These are phyloP conservation scores for Ictalurus furcatus DNA, from an alignment of 2,113 vertebrate species.

Conservation along the genomic window DNA sequence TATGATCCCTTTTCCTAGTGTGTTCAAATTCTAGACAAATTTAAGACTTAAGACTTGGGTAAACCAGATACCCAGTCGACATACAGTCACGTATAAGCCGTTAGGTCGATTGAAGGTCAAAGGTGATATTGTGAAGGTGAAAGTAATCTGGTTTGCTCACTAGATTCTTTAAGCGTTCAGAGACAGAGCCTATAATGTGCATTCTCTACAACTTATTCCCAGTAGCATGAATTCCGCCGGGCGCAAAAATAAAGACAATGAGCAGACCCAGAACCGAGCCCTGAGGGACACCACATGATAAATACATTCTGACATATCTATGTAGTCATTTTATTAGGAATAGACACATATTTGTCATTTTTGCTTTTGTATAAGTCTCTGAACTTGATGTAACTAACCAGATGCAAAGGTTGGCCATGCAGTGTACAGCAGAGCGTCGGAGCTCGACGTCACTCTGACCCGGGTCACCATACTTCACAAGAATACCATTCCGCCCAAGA, in stretches of 20 bases:
- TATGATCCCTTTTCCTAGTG: too few species aligned
- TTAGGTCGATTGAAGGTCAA: neutral
- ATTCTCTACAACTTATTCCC: neutral
- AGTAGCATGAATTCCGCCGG: neutral
- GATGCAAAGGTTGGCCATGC: conserved; percentile 91
- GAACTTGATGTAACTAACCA: conserved; percentile 70
- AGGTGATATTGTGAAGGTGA: neutral
- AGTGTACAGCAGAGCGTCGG: conserved; percentile 80
- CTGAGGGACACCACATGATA: neutral
- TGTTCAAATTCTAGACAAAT: neutral
- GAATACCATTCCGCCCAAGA: conserved; percentile 78
- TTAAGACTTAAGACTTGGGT: too few species aligned
- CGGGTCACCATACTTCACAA: conserved; percentile 77
- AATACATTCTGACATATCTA: neutral
- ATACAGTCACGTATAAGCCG: neutral
- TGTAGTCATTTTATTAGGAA: neutral
- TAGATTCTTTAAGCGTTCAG: neutral
- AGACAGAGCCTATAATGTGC: neutral
- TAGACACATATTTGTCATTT: neutral
- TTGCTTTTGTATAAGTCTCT: neutral
- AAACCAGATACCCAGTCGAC: neutral
- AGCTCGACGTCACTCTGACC: conserved; percentile 80
- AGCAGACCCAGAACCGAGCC: neutral
- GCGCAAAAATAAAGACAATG: neutral
- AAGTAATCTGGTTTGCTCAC: too few species aligned